These are phyloP conservation scores for Amphimedon queenslandica DNA, from an alignment of 37 sponge, comb jelly and placozoan species.

Conservation along the genomic window DNA sequence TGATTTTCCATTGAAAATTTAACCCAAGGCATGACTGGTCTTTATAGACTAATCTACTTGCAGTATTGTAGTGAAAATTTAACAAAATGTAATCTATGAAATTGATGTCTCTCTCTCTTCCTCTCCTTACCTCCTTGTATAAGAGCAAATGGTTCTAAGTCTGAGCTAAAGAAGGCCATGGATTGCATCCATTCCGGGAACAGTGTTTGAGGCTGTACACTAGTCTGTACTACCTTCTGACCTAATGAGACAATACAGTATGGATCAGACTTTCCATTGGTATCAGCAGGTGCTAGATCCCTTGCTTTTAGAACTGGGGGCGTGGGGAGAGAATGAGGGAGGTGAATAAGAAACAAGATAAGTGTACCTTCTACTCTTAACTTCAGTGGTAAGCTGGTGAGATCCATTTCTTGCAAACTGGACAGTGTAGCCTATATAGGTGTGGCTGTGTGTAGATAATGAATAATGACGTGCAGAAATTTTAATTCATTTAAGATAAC, in stretches of 20 bases:
- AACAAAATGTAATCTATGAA: no score
- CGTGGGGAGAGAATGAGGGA: not conserved
- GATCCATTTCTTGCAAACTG: no score
- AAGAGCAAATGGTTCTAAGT: slow-evolving; percentile 19
- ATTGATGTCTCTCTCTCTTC: no score
- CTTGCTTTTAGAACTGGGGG: slow-evolving; percentile 39
- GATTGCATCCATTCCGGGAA: slow-evolving; percentile 70
- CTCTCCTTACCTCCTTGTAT: no score
- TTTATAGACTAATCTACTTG: no score
- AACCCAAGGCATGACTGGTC: no score
- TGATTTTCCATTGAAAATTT: no score
- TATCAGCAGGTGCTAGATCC: slow-evolving; percentile 36
- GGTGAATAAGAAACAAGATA: not conserved
- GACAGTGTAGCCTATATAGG: not conserved
- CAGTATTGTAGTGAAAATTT: slow-evolving; percentile 78
- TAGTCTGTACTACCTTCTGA: slow-evolving; percentile 38
- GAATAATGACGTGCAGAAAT: not conserved
- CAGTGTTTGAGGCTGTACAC: slow-evolving; percentile 33
- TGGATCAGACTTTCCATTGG: slow-evolving; percentile 69
- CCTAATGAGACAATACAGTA: slow-evolving; percentile 65
- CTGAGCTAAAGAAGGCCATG: slow-evolving; percentile 15
- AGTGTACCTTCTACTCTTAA: not conserved
- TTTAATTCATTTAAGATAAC: not conserved
- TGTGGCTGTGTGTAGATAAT: not conserved
- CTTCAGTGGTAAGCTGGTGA: not conserved